Conservation (phyloP, 2,113 vertebrate genomes). For the Saccopteryx leptura region DNA sequence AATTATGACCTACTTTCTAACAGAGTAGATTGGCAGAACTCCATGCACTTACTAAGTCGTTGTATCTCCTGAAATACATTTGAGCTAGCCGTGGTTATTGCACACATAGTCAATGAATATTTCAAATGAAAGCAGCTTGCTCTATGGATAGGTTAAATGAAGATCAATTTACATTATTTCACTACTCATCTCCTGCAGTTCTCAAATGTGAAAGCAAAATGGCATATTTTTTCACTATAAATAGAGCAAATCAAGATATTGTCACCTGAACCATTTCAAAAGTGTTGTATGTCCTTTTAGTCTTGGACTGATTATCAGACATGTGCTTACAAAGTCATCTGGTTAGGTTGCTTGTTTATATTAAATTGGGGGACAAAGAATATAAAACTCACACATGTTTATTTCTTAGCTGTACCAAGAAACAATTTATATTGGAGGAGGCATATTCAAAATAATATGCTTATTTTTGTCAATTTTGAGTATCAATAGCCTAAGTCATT, state of each 20-base stretch:
- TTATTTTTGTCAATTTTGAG: slow-evolving; percentile 16
- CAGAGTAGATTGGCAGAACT: slow-evolving; percentile 74
- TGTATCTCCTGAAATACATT: slow-evolving; percentile 74
- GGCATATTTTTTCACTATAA: slow-evolving; percentile 47
- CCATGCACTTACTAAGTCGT: slow-evolving; percentile 72
- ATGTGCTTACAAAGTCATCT: background rate
- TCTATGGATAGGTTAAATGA: slow-evolving; percentile 66
- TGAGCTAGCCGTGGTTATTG: slow-evolving; percentile 54
- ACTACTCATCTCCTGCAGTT: slow-evolving; percentile 11
- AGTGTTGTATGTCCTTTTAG: background rate
- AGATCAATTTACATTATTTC: slow-evolving; percentile 74
- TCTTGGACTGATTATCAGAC: background rate
- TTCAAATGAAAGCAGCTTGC: slow-evolving; percentile 64
- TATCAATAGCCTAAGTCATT: background rate
- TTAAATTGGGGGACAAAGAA: background rate
- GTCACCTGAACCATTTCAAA: slow-evolving; percentile 8
- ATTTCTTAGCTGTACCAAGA: slow-evolving; percentile 41
- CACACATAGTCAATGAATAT: slow-evolving; percentile 33
- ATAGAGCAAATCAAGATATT: slow-evolving; percentile 10
- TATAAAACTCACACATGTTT: background rate
- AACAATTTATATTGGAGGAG: background rate
- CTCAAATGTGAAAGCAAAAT: slow-evolving; percentile 66
- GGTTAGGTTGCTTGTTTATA: background rate
- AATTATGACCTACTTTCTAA: slow-evolving; percentile 77
- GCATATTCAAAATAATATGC: background rate